Evolutionary conservation across 2,113 vertebrate species (phyloP).

Genomic region (Chamaetylas fuelleborni): DNA sequence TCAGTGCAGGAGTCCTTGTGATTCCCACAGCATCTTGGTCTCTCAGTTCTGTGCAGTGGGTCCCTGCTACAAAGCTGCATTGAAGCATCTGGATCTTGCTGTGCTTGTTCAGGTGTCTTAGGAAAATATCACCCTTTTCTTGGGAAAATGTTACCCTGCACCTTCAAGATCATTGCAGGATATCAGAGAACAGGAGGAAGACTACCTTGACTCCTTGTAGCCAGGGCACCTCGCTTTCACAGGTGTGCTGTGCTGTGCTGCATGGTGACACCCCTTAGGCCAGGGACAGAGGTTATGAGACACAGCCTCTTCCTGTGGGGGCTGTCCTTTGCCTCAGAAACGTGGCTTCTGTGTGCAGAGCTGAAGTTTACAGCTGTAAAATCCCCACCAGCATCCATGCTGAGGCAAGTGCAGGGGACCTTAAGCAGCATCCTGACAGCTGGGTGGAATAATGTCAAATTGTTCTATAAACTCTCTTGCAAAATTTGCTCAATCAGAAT

Average conservation of each 20-base stretch:
- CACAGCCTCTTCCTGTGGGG: background rate
- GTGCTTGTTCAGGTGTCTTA: background rate
- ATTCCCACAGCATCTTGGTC: background rate
- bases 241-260: background rate
- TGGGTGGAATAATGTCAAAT: background rate
- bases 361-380: background rate
- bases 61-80: background rate
- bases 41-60: background rate
- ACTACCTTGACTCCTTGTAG: background rate
- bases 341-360: background rate
- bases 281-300: background rate
- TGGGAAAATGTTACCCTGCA: background rate
- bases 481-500: background rate
- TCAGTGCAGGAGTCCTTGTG: background rate
- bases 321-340: background rate
- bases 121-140: background rate
- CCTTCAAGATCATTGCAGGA: background rate
- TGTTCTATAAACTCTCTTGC: background rate
- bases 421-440: background rate
- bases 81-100: background rate
- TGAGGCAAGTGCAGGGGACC: background rate
- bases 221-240: background rate
- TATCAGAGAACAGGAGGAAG: background rate
- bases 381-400: background rate
- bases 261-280: background rate